phyloP scores from a whole-genome alignment of 2,797 vertebrate species.

The Austrolebias charrua region DNA sequence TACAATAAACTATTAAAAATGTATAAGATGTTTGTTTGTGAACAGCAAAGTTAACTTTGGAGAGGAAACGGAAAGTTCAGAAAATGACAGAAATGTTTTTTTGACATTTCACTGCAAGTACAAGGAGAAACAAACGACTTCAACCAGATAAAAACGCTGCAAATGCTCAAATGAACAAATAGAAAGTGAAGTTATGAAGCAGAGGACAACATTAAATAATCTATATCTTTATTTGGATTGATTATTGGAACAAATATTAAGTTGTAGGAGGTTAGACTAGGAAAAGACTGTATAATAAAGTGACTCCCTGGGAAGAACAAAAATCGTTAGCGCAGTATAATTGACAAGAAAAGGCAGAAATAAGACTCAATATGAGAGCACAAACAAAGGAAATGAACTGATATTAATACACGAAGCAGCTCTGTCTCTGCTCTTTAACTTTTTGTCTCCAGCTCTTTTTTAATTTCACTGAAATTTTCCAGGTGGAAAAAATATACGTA shows the following conservation, averaged over 20 bases:
- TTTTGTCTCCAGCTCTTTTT: background rate
- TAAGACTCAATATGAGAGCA: constrained; percentile 23
- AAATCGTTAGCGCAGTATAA: constrained; percentile 32
- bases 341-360: constrained; percentile 14
- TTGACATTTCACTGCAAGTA: constrained; percentile 6
- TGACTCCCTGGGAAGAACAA: constrained; percentile 6
- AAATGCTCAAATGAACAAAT: background rate
- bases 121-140: background rate
- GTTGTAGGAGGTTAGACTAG: constrained; percentile 11
- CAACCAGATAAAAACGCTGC: background rate
- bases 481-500: too few relatives aligned
- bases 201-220: constrained; percentile 10
- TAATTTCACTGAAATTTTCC: background rate
- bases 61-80: constrained; percentile 27
- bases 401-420: constrained; percentile 12
- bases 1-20: constrained; percentile 56
- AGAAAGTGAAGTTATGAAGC: constrained; percentile 14
- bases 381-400: constrained; percentile 27
- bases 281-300: constrained; percentile 9
- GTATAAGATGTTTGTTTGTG: constrained; percentile 36
- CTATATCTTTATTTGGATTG: constrained; percentile 5
- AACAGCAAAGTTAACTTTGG: constrained; percentile 34
- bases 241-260: constrained; percentile 16
- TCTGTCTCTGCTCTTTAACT: background rate
- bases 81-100: constrained; percentile 26